Evolutionary conservation across 2,797 vertebrate species (phyloP).

Genomic region (Amniataba percoides): DNA sequence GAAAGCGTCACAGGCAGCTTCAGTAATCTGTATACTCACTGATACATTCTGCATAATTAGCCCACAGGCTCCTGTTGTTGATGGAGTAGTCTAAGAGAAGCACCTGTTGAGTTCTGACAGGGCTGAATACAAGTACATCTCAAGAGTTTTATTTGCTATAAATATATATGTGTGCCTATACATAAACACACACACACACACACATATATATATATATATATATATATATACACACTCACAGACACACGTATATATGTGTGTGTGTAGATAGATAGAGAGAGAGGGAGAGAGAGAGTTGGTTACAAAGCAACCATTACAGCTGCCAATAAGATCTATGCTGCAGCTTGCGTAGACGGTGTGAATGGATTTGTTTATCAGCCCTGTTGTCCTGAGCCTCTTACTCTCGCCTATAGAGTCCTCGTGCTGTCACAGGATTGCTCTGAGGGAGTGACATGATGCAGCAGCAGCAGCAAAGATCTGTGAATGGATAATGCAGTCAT

Average conservation of each 20-base stretch:
- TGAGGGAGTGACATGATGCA: constrained; percentile 36
- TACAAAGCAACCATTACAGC: not conserved
- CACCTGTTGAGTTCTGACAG: constrained; percentile 9
- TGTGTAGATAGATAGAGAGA: no score
- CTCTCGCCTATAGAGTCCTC: constrained; percentile 44
- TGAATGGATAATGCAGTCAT: constrained; percentile 22
- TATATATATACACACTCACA: no score
- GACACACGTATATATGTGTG: no score
- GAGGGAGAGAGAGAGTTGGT: not conserved
- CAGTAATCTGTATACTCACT: not conserved
- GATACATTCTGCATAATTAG: not conserved
- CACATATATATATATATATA: no score
- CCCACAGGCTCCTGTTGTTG: not conserved
- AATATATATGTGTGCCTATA: no score
- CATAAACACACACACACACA: no score
- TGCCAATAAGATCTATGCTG: not conserved
- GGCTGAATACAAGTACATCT: not conserved
- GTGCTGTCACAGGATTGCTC: constrained; percentile 64
- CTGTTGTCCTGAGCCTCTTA: constrained; percentile 8
- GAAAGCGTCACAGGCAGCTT: not conserved
- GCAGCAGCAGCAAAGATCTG: constrained; percentile 3
- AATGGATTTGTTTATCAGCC: constrained; percentile 40
- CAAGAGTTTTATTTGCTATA: no score
- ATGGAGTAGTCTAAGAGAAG: not conserved
- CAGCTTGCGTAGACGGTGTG: constrained; percentile 18